phyloP scores from a whole-genome alignment of 2,888 invertebrate genomes.

The Eurois occulta region DNA sequence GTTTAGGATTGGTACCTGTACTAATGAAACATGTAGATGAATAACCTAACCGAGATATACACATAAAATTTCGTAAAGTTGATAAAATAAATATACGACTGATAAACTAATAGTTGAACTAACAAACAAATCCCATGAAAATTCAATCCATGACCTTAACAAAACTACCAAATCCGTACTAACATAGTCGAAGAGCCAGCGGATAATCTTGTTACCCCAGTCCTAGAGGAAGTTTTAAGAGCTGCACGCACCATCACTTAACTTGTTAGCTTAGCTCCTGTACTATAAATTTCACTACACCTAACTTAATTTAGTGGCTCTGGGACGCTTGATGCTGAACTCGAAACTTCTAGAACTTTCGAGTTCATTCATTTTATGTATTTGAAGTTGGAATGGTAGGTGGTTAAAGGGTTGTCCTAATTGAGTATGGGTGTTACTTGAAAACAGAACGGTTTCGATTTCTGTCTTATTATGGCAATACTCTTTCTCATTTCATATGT shows the following conservation, averaged over 20 bases:
- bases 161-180: constrained; percentile 26
- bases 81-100: background rate
- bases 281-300: constrained; percentile 74
- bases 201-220: constrained; percentile 43
- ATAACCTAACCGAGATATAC: background rate
- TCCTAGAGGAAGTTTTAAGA: constrained; percentile 53
- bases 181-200: constrained; percentile 31
- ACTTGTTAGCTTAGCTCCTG: constrained; percentile 65
- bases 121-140: background rate
- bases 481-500: no score
- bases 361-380: constrained; percentile 48
- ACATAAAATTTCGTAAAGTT: background rate
- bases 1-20: background rate
- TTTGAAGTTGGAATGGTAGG: constrained; percentile 5
- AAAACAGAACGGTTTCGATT: background rate
- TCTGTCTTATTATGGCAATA: background rate
- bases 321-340: constrained; percentile 50
- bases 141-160: background rate
- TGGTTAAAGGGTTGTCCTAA: background rate
- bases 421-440: background rate
- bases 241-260: constrained; percentile 67
- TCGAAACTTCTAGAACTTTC: constrained; percentile 36
- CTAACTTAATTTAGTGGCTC: constrained; percentile 70
- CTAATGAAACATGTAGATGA: background rate
- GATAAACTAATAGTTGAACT: background rate